Conservation (phyloP, 2,797 vertebrate genomes). For the Acipenser oxyrinchus region DNA sequence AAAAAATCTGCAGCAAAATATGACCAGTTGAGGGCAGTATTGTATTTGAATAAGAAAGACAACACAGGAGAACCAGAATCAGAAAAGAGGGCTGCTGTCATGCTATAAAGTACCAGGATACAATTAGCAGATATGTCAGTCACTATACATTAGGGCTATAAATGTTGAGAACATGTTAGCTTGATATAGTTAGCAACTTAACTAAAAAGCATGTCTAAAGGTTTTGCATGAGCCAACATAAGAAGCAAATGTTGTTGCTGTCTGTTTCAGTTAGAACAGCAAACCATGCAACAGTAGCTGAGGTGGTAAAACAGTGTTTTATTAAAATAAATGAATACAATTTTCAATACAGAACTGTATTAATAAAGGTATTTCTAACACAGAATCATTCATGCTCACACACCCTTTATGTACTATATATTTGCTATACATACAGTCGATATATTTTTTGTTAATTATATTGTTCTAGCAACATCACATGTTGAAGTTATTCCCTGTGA, state of each 20-base stretch:
- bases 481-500: no score
- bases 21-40: slow-evolving; percentile 1
- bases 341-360: no score
- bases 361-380: no score
- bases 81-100: no score
- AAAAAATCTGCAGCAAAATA: neutral
- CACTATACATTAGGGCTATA: slow-evolving; percentile 33
- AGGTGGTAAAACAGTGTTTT: no score
- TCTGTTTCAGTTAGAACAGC: slow-evolving; percentile 50
- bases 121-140: slow-evolving; percentile 45
- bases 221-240: slow-evolving; percentile 36
- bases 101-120: slow-evolving; percentile 25
- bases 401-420: no score
- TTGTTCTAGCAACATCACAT: no score
- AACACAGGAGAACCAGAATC: no score
- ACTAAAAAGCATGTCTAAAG: slow-evolving; percentile 36
- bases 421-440: no score
- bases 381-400: no score
- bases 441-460: no score
- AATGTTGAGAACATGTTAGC: slow-evolving; percentile 36
- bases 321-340: no score
- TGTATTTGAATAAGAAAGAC: neutral
- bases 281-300: slow-evolving; percentile 15
- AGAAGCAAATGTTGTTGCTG: slow-evolving; percentile 12
- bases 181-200: slow-evolving; percentile 35